Conservation (phyloP, 2,113 vertebrate species). For the Ochotona curzoniae region DNA sequence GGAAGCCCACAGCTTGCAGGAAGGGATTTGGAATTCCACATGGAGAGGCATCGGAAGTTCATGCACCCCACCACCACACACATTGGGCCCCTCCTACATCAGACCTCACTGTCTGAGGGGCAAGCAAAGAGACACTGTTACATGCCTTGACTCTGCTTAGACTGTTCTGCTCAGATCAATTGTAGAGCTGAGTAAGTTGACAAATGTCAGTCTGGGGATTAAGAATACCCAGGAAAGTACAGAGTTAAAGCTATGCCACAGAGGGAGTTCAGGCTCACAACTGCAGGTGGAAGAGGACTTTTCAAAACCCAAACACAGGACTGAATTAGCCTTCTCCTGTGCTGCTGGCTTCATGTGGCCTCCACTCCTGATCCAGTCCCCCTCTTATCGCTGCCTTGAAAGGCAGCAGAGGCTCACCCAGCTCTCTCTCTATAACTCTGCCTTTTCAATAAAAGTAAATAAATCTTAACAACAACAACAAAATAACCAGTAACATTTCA, state of each 20-base stretch:
- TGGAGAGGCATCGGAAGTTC: neutral
- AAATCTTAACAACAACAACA: too few species aligned
- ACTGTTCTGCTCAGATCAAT: neutral
- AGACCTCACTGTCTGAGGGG: neutral
- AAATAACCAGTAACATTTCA: too few species aligned
- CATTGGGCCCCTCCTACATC: rapidly evolving
- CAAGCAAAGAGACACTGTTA: too few species aligned
- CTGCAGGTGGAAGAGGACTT: neutral
- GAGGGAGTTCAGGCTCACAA: neutral
- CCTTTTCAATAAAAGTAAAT: too few species aligned
- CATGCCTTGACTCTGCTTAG: rapidly evolving
- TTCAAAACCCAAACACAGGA: neutral
- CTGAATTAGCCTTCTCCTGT: too few species aligned
- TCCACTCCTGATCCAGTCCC: too few species aligned
- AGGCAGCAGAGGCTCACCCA: too few species aligned
- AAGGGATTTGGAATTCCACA: neutral
- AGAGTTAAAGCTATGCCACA: neutral
- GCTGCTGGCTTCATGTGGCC: too few species aligned
- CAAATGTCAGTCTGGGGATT: neutral
- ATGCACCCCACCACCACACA: neutral
- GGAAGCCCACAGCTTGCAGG: neutral
- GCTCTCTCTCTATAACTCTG: too few species aligned
- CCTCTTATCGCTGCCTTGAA: too few species aligned
- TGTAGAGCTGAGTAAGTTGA: neutral
- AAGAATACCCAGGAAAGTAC: neutral